phyloP scores from a whole-genome alignment of 2,797 vertebrate species.

The Myripristis murdjan region DNA sequence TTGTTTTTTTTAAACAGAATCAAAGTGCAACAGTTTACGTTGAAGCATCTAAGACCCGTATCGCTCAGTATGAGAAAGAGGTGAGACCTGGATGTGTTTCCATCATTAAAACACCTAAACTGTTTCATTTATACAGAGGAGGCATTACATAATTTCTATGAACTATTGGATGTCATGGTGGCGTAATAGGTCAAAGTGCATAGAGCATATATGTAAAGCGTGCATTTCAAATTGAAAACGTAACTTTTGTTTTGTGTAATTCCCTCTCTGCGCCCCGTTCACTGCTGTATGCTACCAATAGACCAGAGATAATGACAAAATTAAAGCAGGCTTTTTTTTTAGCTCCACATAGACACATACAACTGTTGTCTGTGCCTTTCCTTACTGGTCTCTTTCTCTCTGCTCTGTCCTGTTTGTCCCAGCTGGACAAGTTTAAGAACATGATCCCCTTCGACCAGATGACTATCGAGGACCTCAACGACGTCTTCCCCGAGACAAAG shows the following conservation, averaged over 20 bases:
- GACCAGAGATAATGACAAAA: too few species aligned
- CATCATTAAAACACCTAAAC: not conserved
- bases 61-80: conserved; percentile 85
- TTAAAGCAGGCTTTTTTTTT: too few species aligned
- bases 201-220: too few species aligned
- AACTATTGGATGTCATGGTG: too few species aligned
- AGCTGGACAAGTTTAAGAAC: conserved; percentile 78
- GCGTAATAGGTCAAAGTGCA: too few species aligned
- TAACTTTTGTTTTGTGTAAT: too few species aligned
- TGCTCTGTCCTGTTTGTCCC: not conserved
- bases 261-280: too few species aligned
- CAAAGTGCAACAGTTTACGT: conserved; percentile 77
- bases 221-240: too few species aligned
- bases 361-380: not conserved
- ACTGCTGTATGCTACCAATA: not conserved
- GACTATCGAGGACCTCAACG: conserved; percentile 87
- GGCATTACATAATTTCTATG: too few species aligned
- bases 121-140: not conserved
- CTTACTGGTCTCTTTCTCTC: not conserved
- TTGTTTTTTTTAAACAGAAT: conserved; percentile 55
- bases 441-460: conserved; percentile 95
- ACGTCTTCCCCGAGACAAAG: conserved; percentile 91
- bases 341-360: not conserved
- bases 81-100: conserved; percentile 49
- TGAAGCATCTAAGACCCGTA: conserved; percentile 88